Evolutionary conservation across 2,797 vertebrate species (phyloP).

Genomic region (Neopelma chrysocephalum): DNA sequence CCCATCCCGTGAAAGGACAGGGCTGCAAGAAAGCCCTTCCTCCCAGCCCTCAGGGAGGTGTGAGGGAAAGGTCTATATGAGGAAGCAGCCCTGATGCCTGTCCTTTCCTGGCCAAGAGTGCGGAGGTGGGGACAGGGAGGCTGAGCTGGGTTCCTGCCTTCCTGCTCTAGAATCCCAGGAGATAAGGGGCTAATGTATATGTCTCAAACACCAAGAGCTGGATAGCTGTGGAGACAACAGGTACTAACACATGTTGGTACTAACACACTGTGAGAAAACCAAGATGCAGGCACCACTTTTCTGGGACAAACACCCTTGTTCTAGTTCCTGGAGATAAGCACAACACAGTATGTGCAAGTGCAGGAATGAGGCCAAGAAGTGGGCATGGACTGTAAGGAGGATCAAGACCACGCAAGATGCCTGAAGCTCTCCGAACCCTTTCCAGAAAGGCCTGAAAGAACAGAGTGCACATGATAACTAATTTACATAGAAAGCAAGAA

Average conservation of each 20-base stretch:
- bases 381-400: background rate
- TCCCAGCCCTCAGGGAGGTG: no score
- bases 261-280: background rate
- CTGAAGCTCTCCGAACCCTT: fast-evolving
- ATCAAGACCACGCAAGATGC: background rate
- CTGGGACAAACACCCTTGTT: background rate
- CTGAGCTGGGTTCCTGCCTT: background rate
- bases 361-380: background rate
- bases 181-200: background rate
- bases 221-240: background rate
- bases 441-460: background rate
- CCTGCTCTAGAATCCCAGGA: background rate
- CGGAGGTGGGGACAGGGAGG: no score
- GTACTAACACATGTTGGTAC: background rate
- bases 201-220: background rate
- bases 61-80: fast-evolving
- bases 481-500: background rate
- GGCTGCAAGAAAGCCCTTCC: background rate
- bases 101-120: background rate
- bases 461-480: background rate
- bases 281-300: background rate
- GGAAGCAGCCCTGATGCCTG: background rate
- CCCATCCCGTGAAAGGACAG: background rate
- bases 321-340: background rate
- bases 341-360: background rate